Evolutionary conservation across 2,113 vertebrate species (phyloP), one percentile per base, ranked within the genome.

Genomic region (Cynopterus brachyotis): DNA sequence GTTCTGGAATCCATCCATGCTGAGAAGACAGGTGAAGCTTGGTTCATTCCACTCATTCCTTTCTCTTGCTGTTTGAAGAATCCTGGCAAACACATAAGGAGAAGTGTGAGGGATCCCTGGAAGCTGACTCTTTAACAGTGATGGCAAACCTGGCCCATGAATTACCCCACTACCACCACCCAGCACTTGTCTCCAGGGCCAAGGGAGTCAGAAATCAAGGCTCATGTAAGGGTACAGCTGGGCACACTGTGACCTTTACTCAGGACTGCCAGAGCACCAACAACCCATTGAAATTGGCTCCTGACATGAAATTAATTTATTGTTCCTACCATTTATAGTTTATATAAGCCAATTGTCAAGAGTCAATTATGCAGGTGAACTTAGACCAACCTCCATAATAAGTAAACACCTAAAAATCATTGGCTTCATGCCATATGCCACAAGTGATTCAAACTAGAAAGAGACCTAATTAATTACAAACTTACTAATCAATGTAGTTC

Each of bases 341-440:
- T 37, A 45, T 50, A 64, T 22, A 75, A 76, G 45, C 24, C 53
- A 32, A 35, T 2, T 35, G 24, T 6, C n/a, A 45, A 62, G 19
- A 22, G 57, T 89, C 64, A 59, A 20, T 26, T 40, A n/a, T 15
- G 4, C 12, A 64, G 10, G 12, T 62, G 50, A 87, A 47, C 60
- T 57, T 66, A 64, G 47, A 17, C 1, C 73, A 60, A 15, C 28
- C 40, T 15, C 4, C 11, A 6, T 32, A 22, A 35, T 19, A 8
- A 32, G 11, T n/a, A 0, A 67, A 32, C 8, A 35, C 53, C 12
- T 53, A 72, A 37, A 90, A 69, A 45, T 66, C 57, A 60, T 30
- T 1, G 16, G 45, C 55, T 5, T 30, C 13, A 30, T 0, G 2
- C 0, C n/a, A 59, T 37, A 0, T 20, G 24, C 24, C 26, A n/a